Conservation (phyloP, 1,140 invertebrate species). For the Dendrolimus kikuchii region DNA sequence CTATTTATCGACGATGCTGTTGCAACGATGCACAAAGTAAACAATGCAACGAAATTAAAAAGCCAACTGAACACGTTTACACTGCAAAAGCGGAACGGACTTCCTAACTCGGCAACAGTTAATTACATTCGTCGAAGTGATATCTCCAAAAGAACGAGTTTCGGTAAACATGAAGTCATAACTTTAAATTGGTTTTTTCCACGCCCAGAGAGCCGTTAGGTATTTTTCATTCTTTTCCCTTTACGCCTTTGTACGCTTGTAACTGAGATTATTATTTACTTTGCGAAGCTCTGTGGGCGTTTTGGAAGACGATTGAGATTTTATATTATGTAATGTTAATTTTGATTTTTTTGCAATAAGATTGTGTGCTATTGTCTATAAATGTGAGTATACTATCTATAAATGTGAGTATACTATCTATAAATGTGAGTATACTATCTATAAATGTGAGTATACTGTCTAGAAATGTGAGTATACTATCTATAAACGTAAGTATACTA, state of each 20-base stretch:
- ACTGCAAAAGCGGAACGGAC: constrained; percentile 13
- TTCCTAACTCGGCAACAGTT: constrained; percentile 36
- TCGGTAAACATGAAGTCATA: constrained; percentile 45
- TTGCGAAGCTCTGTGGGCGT: constrained; percentile 2
- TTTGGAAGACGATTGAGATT: too few species aligned
- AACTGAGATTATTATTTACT: constrained; percentile 9
- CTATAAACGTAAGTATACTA: too few species aligned
- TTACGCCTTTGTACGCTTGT: constrained; percentile 2
- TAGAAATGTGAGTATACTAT: too few species aligned
- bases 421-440: too few species aligned
- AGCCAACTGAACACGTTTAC: constrained; percentile 1
- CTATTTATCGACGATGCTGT: too few species aligned
- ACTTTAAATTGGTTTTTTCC: constrained; percentile 60
- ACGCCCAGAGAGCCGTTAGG: constrained; percentile 27
- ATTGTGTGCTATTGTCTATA: too few species aligned
- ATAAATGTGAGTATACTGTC: too few species aligned
- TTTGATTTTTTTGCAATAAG: too few species aligned
- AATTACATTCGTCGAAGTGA: constrained; percentile 48
- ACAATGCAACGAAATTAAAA: constrained; percentile 9
- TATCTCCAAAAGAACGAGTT: constrained; percentile 48
- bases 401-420: too few species aligned
- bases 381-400: too few species aligned
- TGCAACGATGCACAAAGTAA: neutral
- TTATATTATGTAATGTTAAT: too few species aligned
- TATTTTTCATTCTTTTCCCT: constrained; percentile 7